Evolutionary conservation across 2,797 vertebrate genomes (phyloP).

Genomic region (Telmatherina bonti): DNA sequence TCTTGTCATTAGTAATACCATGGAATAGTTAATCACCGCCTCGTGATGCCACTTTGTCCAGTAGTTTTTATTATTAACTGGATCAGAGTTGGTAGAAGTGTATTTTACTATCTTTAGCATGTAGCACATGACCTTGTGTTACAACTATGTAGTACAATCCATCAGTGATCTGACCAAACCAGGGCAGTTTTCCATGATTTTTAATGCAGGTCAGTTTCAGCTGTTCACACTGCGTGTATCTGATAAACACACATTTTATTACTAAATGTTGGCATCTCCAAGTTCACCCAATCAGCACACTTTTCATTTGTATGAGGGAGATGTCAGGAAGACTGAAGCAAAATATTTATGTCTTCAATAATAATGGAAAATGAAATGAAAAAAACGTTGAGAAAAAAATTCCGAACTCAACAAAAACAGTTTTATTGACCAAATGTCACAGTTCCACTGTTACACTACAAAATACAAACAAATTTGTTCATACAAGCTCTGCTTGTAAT

Average conservation of each 20-base stretch:
- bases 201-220: constrained; percentile 15
- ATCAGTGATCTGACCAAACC: not conserved
- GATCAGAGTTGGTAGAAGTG: constrained; percentile 5
- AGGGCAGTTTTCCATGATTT: not conserved
- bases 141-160: not conserved
- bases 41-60: rapidly evolving
- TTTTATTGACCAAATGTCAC: constrained; percentile 73
- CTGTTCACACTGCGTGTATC: constrained; percentile 10
- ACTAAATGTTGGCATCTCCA: constrained; percentile 12
- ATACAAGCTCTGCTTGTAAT: constrained; percentile 73
- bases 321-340: constrained; percentile 1
- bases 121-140: not conserved
- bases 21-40: not conserved
- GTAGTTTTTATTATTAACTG: not conserved
- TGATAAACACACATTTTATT: constrained; percentile 18
- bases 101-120: not conserved
- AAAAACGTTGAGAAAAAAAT: not conserved
- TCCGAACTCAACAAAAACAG: constrained; percentile 35
- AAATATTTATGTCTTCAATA: not conserved
- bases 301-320: constrained; percentile 7
- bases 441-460: constrained; percentile 69
- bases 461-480: constrained; percentile 55
- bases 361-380: not conserved
- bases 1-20: not conserved
- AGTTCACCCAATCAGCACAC: constrained; percentile 43